Evolutionary conservation across 2,888 invertebrate genomes (phyloP), one percentile per base, ranked within the genome.

Genomic region (Cheiracanthium punctorium): DNA sequence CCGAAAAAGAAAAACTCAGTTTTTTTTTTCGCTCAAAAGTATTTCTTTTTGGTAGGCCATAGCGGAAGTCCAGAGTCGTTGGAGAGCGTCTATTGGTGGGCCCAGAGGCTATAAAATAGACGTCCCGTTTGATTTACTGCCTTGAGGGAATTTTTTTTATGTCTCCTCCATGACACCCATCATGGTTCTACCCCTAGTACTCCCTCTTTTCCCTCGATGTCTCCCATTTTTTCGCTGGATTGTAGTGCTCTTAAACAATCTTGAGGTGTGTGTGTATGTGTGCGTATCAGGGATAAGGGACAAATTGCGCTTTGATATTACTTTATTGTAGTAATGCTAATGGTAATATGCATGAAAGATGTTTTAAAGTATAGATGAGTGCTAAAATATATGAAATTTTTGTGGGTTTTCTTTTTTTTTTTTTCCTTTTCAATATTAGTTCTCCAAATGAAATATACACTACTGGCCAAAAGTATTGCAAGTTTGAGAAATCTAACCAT

Each of bases 151-250:
- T 69, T 65, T 80, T 82, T 85, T 85, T 85, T 85, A 85, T 85
- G 75, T 74, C 75, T 58, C 75, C 70, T 85, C 85, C 80, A 85
- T 85, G 85, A 85, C 85, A 75, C 85, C 80, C 85, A 75, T 71
- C 80, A 74, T 69, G 70, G 67, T 37, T 17, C 52, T 30, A 58
- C 58, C 73, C 69, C 69, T 69, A 20, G 24, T 52, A 48, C 28
- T 64, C 29, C 32, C 14, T 20, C 24, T 14, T 71, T 71, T 71
- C 43, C 28, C 28, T 43, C 43, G 37, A 17, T 71, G 67, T 41
- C 43, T 71, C 12, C 28, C 41, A 41, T 65, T 32, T 32, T 69
- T 69, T 71, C 71, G 7, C 17, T 32, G 30, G n/a, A 65, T 76
- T 67, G 76, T 67, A 12, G 41, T 20, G 28, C 32, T 52, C 52